Base-by-base conservation (phyloP, 2,797 vertebrate species). In the Anniella stebbinsi region DNA sequence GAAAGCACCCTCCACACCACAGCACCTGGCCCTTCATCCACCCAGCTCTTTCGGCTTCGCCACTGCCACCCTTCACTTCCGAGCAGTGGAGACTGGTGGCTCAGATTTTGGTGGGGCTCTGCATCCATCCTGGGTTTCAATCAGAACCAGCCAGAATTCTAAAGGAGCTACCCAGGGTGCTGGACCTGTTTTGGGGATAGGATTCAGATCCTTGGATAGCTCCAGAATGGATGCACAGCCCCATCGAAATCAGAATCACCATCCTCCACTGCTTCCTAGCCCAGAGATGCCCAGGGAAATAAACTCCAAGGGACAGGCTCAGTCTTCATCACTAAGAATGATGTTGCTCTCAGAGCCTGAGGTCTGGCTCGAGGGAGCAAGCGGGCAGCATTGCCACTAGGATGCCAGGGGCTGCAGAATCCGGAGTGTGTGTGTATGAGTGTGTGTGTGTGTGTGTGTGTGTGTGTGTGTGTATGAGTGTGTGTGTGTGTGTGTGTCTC, bases 1-100 rank as follows among this genome's bases (percentile, higher is more conserved):
- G 77, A 18, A 28, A 76, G 45, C 8, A 6, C 63, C 23, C 21
- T n/a, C 33, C 70, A 23, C 66, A 30, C 30, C 86, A 12, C 33
- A 38, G 33, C 25, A 41, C n/a, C 33, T 10, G 9, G 12, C 51
- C 23, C 17, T 33, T 48, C 94, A 94, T 94, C 95, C 95, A 93
- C 93, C 93, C 60, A 63, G 21, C 95, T 92, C 92, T 91, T 91
- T 87, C 88, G 82, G 93, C 91, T 95, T 87, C 66, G 88, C 15
- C 60, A 60, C 38, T 10, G 51, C 75, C 41, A 28, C n/a, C n/a
- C 60, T 23, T 17, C 10, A 38, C 66, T 28, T 23, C 38, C 51
- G 18, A 30, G 57, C 45, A 63, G 70, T 45, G 45, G 45, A 45
- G 45, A 6, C 45, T 45, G 45, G 45, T 45, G 45, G 45, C 6